Percentiles rank a stretch among this genome's conserved stretches.
Evolutionary conservation across 2,888 invertebrate species (phyloP).

Genomic region (Himalopsyche tibetana): DNA sequence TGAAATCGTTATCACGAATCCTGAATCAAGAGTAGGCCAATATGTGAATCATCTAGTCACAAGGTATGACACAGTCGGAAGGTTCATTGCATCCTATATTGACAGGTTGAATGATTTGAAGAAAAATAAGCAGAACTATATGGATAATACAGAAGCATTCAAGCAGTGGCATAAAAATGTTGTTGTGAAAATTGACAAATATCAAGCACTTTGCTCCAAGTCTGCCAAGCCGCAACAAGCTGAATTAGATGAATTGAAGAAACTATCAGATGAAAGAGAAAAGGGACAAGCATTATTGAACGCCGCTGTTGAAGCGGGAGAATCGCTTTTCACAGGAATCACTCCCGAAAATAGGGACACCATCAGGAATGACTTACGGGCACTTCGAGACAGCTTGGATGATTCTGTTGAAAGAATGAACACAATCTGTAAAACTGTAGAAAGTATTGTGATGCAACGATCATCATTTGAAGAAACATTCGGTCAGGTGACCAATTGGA

Average conservation of each 20-base stretch:
- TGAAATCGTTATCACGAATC: constrained; percentile 84
- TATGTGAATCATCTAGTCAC: constrained; percentile 86
- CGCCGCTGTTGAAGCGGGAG: constrained; percentile 90
- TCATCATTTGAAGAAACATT: constrained; percentile 96
- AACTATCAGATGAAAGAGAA: constrained; percentile 85
- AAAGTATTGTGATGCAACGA: constrained; percentile 91
- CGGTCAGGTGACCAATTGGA: constrained; percentile 91
- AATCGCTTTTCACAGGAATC: constrained; percentile 90
- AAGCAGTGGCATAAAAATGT: constrained; percentile 88
- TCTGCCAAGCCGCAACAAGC: constrained; percentile 85
- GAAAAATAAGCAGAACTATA: constrained; percentile 83
- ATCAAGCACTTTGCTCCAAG: constrained; percentile 85
- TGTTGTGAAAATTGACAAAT: constrained; percentile 84
- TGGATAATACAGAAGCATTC: constrained; percentile 81
- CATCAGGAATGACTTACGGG: constrained; percentile 88
- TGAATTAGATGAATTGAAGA: constrained; percentile 86
- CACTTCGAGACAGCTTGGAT: constrained; percentile 89
- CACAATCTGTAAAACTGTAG: constrained; percentile 89
- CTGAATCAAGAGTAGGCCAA: constrained; percentile 89
- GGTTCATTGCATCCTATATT: constrained; percentile 83
- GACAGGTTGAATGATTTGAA: constrained; percentile 85
- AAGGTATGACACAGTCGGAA: constrained; percentile 85
- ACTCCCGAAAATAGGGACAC: constrained; percentile 91
- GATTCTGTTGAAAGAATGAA: constrained; percentile 90
- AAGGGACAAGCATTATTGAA: constrained; percentile 87